Conservation (phyloP, 2,113 vertebrate genomes). For the Eonycteris spelaea region DNA sequence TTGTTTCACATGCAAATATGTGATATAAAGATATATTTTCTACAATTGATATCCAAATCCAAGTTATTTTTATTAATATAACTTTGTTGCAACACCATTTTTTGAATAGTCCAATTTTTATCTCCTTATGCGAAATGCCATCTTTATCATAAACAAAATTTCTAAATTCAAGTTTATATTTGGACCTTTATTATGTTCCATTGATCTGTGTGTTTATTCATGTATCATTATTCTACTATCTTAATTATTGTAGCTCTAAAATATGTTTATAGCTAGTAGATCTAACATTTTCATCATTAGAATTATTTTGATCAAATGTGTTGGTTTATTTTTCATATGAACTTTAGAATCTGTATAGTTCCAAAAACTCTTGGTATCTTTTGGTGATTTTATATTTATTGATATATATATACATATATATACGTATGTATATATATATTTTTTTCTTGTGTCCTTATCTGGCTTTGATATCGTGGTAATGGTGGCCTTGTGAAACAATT, state of each 20-base stretch:
- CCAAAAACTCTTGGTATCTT: background rate
- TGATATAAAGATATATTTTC: background rate
- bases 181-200: background rate
- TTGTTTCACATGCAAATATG: background rate
- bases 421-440: too few relatives aligned
- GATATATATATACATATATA: too few relatives aligned
- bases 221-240: background rate
- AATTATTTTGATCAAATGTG: background rate
- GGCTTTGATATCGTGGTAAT: too few relatives aligned
- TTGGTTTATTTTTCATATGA: background rate
- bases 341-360: background rate
- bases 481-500: too few relatives aligned
- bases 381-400: background rate
- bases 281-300: background rate
- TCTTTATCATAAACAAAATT: background rate
- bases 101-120: background rate
- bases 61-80: background rate
- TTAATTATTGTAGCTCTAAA: background rate
- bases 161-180: background rate
- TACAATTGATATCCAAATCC: background rate
- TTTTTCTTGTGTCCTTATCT: too few relatives aligned
- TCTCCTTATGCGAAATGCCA: background rate
- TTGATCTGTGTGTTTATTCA: background rate
- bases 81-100: background rate
- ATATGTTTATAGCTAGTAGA: background rate